Base-by-base conservation (phyloP, 2,113 vertebrate genomes). In the Panurus biarmicus region DNA sequence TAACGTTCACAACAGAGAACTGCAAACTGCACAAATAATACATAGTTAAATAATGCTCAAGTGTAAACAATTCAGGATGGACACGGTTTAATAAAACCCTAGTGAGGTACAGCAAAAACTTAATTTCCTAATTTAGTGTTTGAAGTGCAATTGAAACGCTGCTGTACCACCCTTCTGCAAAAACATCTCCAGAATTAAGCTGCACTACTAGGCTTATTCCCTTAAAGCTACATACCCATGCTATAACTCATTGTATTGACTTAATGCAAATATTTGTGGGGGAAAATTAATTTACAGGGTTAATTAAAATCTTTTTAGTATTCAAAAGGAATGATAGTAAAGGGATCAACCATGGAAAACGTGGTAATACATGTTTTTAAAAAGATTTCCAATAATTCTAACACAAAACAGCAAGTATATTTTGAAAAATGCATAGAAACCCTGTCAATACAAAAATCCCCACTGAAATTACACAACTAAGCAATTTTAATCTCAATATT, bases 361-460 rank as follows among this genome's bases (percentile, higher is more conserved):
- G 28, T 48, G 62, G 40, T 78, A 81, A 77, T 47, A 73, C 50
- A 64, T 35, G 5, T 78, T 91, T 87, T 93, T 28, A 93, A 90
- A 96, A 97, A 95, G 60, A 93, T 66, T 61, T 87, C 96, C 89
- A 77, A 84, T 94, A 78, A 94, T 79, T 80, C 78, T 84, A 95
- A 96, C 94, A 95, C 89, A 95, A 95, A 93, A 56, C 79, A 92
- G 88, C 89, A 90, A 75, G 85, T 95, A 83, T 74, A 84, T 70
- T 93, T 95, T 92, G 91, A 97, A 96, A 97, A 96, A 92, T 75
- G 89, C 89, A 94, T 93, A 95, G 84, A 97, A 96, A 97, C 85
- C 87, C 85, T 85, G 87, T 95, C 85, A 64, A 94, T 96, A 94
- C 72, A 96, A 96, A 97, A 96, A 94, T 94, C 85, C 85, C 95